Evolutionary conservation across 2,113 vertebrate genomes (phyloP).

Genomic region (Pseudorasbora parva): DNA sequence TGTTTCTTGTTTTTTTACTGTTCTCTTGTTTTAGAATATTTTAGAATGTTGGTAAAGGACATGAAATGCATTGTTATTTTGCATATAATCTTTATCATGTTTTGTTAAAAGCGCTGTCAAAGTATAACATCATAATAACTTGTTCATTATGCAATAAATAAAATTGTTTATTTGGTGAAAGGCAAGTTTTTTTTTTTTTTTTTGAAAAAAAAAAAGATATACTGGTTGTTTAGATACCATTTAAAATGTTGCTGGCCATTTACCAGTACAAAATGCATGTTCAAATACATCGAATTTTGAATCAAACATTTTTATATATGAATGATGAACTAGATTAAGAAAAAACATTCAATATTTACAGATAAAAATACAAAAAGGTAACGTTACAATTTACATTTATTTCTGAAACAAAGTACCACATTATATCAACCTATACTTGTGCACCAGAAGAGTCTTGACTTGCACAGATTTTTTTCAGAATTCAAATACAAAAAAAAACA

Average conservation of each 20-base stretch:
- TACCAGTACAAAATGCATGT: not conserved
- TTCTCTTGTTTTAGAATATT: constrained; percentile 44
- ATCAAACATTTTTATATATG: not conserved
- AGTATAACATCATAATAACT: not conserved
- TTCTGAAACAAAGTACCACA: not conserved
- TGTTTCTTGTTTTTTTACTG: constrained; percentile 49
- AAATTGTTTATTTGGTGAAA: not conserved
- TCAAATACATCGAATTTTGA: not conserved
- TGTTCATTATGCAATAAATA: constrained; percentile 19
- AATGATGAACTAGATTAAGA: not conserved
- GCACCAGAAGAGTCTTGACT: no score
- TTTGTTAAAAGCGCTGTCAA: constrained; percentile 10
- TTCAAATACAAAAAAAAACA: no score
- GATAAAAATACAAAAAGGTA: no score
- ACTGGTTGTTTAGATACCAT: not conserved
- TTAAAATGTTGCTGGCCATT: not conserved
- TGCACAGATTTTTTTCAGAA: no score
- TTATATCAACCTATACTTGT: no score
- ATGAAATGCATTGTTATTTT: not conserved
- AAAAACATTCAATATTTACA: not conserved
- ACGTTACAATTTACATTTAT: not conserved
- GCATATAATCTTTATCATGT: constrained; percentile 40
- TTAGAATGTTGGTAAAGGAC: constrained; percentile 28
- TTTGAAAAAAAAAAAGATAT: not conserved
- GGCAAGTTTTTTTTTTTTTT: not conserved